These are phyloP conservation scores for Callospermophilus lateralis DNA, from an alignment of 2,113 vertebrate species.

Conservation along the genomic window DNA sequence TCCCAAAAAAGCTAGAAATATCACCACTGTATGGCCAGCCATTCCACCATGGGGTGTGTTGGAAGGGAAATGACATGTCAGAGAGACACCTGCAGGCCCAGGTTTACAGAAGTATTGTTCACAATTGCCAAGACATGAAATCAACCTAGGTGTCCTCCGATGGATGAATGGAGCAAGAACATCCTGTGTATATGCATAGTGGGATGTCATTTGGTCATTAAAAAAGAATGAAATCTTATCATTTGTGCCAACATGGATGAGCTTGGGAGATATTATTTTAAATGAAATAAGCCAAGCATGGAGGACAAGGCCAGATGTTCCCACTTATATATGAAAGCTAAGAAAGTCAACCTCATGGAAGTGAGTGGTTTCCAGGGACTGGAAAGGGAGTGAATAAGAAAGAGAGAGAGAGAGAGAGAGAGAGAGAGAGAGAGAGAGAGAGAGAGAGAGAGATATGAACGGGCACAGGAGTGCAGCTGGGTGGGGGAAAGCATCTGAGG, in stretches of 20 bases:
- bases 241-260: too few relatives aligned
- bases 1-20: not conserved
- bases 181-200: too few relatives aligned
- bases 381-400: not conserved
- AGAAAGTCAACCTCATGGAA: not conserved
- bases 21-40: accelerated
- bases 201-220: not conserved
- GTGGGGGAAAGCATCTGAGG: accelerated
- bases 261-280: not conserved
- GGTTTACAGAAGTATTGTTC: accelerated
- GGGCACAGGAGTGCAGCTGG: not conserved
- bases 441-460: accelerated
- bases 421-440: accelerated
- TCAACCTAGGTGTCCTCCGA: too few relatives aligned
- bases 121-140: accelerated
- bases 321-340: accelerated
- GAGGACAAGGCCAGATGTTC: not conserved
- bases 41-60: not conserved
- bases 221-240: not conserved
- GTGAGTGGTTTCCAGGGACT: not conserved
- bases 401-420: not conserved
- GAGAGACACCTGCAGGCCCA: not conserved
- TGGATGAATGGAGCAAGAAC: too few relatives aligned
- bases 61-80: accelerated
- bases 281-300: too few relatives aligned